Evolutionary conservation across 2,888 invertebrate species (phyloP).

Genomic region (Cephus runcator): DNA sequence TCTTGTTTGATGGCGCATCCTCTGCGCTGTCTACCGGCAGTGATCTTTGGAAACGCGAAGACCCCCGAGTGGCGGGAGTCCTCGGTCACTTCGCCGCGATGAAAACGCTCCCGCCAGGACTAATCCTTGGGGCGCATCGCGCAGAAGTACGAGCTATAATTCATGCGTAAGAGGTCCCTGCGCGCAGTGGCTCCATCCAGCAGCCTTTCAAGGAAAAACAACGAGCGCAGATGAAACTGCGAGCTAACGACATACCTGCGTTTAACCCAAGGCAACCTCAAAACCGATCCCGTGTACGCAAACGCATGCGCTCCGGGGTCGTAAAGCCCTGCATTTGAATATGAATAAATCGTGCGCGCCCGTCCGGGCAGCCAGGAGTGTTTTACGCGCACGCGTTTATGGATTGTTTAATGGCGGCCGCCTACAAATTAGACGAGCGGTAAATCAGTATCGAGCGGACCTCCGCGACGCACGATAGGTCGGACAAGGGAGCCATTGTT

Average conservation of each 20-base stretch:
- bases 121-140: constrained; percentile 29
- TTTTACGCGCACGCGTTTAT: constrained; percentile 63
- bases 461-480: constrained; percentile 52
- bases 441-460: constrained; percentile 64
- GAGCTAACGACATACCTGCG: constrained; percentile 43
- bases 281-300: constrained; percentile 20
- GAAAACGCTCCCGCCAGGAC: constrained; percentile 1
- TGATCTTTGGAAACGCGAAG: not conserved
- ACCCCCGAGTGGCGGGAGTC: not conserved
- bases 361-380: constrained; percentile 45
- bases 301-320: constrained; percentile 38
- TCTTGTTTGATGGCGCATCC: not conserved
- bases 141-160: constrained; percentile 41
- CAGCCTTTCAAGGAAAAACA: constrained; percentile 13
- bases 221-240: constrained; percentile 31
- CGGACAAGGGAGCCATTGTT: constrained; percentile 35
- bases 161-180: constrained; percentile 36
- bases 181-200: constrained; percentile 14
- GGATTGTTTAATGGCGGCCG: constrained; percentile 65
- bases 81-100: not conserved
- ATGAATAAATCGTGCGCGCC: constrained; percentile 59
- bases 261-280: constrained; percentile 36
- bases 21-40: not conserved
- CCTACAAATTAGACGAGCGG: constrained; percentile 65
- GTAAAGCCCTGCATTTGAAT: constrained; percentile 61